Base-by-base conservation (phyloP, 2,797 vertebrate genomes). In the Psittacula derbiana region DNA sequence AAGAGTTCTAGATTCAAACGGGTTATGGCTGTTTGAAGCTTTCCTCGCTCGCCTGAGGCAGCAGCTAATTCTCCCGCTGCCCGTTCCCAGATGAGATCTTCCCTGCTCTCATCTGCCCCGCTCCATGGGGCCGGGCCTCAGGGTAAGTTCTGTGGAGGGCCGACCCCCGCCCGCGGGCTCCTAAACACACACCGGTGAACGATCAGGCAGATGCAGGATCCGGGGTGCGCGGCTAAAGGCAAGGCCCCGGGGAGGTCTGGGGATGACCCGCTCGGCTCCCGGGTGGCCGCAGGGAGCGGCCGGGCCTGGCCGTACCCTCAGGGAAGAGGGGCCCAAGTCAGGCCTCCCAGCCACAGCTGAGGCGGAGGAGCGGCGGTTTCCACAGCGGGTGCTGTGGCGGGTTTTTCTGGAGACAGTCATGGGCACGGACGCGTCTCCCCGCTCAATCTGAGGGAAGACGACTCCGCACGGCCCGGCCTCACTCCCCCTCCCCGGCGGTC, bases 31-130 rank as follows among this genome's bases (percentile, higher is more conserved):
- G 24, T 5, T 18, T 3, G 3, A 21, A 16, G 49, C 49, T 4
- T 2, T 15, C 31, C 41, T 2, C 1, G 0, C 25, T 5, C 14
- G 12, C 2, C 15, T 1, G 11, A 16, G 12, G 1, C 23, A 4
- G 6, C 10, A 5, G n/a, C 1, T 4, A 4, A 7, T 5, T 8
- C 15, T 8, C 1, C 5, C 3, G 30, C 38, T 2, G 44, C 50
- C 38, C 0, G 0, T 6, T 7, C 7, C 47, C 1, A 4, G 36
- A 4, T 0, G 15, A 4, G 20, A 6, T 3, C 40, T 14, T 6
- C 2, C 30, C 47, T 4, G 25, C 38, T 17, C 40, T 3, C 3
- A 11, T 12, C 55, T 2, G 43, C 46, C 4, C 24, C 24, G 12
- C 36, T 21, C 33, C 19, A 4, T 0, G n/a, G 10, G 10, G 16